These are phyloP conservation scores for Dione juno DNA, from an alignment of 2,888 invertebrate genomes.

Conservation along the genomic window DNA sequence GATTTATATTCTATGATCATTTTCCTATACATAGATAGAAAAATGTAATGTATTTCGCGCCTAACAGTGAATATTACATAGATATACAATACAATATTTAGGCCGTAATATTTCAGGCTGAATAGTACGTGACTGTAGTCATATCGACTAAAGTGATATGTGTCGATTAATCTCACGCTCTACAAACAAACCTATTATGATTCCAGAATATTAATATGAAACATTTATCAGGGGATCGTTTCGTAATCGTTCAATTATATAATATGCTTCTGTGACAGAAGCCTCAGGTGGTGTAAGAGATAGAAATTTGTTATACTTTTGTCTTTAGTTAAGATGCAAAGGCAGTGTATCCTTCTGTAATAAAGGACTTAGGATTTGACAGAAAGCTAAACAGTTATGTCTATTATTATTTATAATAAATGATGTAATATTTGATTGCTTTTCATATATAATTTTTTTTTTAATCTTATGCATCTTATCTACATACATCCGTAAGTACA, in stretches of 20 bases:
- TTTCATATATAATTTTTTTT: too few species aligned
- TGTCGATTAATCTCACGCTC: constrained; percentile 15
- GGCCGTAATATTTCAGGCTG: background rate
- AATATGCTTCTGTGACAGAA: constrained; percentile 10
- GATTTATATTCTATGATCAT: background rate
- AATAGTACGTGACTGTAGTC: constrained; percentile 14
- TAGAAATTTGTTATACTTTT: background rate
- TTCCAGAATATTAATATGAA: constrained; percentile 22
- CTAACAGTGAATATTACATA: background rate
- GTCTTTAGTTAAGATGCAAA: background rate
- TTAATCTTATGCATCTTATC: too few species aligned
- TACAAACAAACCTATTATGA: constrained; percentile 21
- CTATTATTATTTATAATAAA: too few species aligned
- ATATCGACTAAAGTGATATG: constrained; percentile 3
- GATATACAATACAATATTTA: background rate
- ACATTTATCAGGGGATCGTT: constrained; percentile 22
- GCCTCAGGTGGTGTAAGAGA: background rate
- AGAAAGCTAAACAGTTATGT: too few species aligned
- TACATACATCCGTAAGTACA: too few species aligned
- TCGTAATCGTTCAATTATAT: constrained; percentile 16
- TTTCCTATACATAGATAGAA: background rate
- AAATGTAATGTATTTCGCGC: background rate
- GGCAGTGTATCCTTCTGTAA: background rate
- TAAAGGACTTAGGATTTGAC: too few species aligned
- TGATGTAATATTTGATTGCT: too few species aligned